Conservation (phyloP, 2,113 vertebrate genomes). For the Poeciliopsis retropinna region DNA sequence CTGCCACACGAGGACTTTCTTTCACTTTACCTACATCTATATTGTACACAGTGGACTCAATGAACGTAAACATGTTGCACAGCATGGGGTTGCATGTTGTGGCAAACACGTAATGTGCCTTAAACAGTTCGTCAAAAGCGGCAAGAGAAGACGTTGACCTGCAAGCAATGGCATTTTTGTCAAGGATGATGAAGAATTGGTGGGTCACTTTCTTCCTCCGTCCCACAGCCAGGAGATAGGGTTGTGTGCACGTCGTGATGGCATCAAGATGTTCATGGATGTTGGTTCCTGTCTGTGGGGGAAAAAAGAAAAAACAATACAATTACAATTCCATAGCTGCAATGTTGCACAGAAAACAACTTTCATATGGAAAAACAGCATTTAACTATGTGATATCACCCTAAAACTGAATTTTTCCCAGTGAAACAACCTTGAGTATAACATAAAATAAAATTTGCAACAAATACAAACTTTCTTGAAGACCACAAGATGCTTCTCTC, state of each 20-base stretch:
- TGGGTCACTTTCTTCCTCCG: slow-evolving; percentile 13
- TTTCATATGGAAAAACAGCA: too few relatives aligned
- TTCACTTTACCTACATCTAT: slow-evolving; percentile 20
- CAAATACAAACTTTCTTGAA: slow-evolving; percentile 9
- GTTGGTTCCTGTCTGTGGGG: slow-evolving; percentile 28
- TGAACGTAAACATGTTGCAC: neutral
- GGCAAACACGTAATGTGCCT: too few relatives aligned
- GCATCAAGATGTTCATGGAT: slow-evolving; percentile 40
- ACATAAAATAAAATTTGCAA: too few relatives aligned
- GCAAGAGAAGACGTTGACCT: too few relatives aligned
- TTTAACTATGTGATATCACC: too few relatives aligned
- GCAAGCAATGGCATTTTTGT: too few relatives aligned
- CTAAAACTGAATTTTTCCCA: too few relatives aligned
- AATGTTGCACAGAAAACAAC: too few relatives aligned
- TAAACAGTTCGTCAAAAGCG: too few relatives aligned
- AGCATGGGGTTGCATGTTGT: neutral
- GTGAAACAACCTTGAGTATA: too few relatives aligned
- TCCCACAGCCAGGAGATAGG: slow-evolving; percentile 17
- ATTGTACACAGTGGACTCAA: slow-evolving; percentile 18
- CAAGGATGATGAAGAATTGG: slow-evolving; percentile 6
- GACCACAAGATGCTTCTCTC: slow-evolving; percentile 4
- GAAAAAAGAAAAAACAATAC: neutral
- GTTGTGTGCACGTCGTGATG: neutral
- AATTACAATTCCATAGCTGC: neutral
- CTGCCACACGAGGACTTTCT: slow-evolving; percentile 33